Evolutionary conservation across 2,797 vertebrate species (phyloP).

Genomic region (Melanotaenia trifasciata): DNA sequence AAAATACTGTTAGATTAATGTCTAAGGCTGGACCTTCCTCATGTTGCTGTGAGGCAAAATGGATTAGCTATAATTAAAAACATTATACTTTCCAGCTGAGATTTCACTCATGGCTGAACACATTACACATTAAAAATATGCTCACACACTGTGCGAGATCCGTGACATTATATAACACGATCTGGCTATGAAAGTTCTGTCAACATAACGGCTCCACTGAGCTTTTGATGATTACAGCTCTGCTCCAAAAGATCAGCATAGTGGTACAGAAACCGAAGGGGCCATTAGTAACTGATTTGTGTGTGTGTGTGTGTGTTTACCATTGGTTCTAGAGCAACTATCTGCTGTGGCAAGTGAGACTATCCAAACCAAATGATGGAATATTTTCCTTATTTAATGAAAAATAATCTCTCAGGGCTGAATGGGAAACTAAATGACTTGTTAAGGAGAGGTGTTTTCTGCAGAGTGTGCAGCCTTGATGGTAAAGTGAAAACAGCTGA

Average conservation of each 20-base stretch:
- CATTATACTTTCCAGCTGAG: slow-evolving; percentile 57
- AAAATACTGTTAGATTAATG: slow-evolving; percentile 25
- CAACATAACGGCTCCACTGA: slow-evolving; percentile 46
- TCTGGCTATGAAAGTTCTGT: slow-evolving; percentile 57
- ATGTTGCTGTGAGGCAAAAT: slow-evolving; percentile 42
- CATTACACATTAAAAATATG: slow-evolving; percentile 39
- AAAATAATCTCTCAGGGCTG: slow-evolving; percentile 47
- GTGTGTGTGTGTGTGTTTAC: slow-evolving; percentile 17
- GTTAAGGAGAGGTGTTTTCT: slow-evolving; percentile 22
- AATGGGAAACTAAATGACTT: slow-evolving; percentile 50
- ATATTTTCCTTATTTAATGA: slow-evolving; percentile 54
- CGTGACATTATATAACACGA: slow-evolving; percentile 58
- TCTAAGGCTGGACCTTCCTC: slow-evolving; percentile 28
- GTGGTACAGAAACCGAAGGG: slow-evolving; percentile 23
- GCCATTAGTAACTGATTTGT: slow-evolving; percentile 25
- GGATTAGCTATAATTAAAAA: slow-evolving; percentile 65
- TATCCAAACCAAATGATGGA: slow-evolving; percentile 38
- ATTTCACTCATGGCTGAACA: slow-evolving; percentile 48
- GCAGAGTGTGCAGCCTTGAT: slow-evolving; percentile 32
- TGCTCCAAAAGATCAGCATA: slow-evolving; percentile 28
- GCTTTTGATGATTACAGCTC: slow-evolving; percentile 14
- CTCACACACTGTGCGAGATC: slow-evolving; percentile 41
- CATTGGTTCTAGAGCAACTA: neutral
- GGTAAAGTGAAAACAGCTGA: slow-evolving; percentile 59
- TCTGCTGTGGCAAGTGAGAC: slow-evolving; percentile 34